These are phyloP conservation scores for Desoria tigrina DNA, from an alignment of 2,888 invertebrate genomes.

Conservation along the genomic window DNA sequence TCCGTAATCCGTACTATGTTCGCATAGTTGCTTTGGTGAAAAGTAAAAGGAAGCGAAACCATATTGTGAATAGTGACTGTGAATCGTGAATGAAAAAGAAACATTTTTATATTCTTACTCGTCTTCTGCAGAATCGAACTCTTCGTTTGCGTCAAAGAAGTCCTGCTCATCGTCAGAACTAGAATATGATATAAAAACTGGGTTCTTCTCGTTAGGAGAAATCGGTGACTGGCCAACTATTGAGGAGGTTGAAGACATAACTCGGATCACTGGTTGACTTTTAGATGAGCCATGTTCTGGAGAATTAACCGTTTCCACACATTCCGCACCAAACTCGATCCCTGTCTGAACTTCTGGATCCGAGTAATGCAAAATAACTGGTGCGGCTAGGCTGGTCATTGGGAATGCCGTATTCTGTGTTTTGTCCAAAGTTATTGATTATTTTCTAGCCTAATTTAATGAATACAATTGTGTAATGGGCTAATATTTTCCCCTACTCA, in stretches of 20 bases:
- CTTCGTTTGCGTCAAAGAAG: slow-evolving; percentile 88
- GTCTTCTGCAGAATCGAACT: slow-evolving; percentile 51
- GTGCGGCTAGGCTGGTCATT: slow-evolving; percentile 42
- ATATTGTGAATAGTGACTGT: no score
- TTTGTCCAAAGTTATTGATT: background rate
- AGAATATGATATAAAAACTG: slow-evolving; percentile 78
- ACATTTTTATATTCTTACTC: no score
- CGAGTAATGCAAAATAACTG: slow-evolving; percentile 51
- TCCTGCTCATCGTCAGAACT: slow-evolving; percentile 88
- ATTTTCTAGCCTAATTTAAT: background rate
- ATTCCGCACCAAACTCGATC: slow-evolving; percentile 50
- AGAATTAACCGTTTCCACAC: slow-evolving; percentile 45
- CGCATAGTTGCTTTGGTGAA: no score
- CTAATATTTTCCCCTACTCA: slow-evolving; percentile 56
- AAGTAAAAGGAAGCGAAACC: no score
- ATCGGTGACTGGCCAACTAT: slow-evolving; percentile 47
- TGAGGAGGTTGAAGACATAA: slow-evolving; percentile 5
- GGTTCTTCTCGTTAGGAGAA: slow-evolving; percentile 50
- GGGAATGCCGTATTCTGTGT: slow-evolving; percentile 53
- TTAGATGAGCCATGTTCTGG: slow-evolving; percentile 23
- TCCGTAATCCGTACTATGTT: no score
- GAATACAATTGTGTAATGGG: background rate
- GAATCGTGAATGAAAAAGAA: no score
- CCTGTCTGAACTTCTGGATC: slow-evolving; percentile 52
- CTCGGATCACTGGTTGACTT: slow-evolving; percentile 10